Evolutionary conservation across 2,888 invertebrate genomes (phyloP), one percentile per base, ranked within the genome.

Genomic region (Clanis bilineata): DNA sequence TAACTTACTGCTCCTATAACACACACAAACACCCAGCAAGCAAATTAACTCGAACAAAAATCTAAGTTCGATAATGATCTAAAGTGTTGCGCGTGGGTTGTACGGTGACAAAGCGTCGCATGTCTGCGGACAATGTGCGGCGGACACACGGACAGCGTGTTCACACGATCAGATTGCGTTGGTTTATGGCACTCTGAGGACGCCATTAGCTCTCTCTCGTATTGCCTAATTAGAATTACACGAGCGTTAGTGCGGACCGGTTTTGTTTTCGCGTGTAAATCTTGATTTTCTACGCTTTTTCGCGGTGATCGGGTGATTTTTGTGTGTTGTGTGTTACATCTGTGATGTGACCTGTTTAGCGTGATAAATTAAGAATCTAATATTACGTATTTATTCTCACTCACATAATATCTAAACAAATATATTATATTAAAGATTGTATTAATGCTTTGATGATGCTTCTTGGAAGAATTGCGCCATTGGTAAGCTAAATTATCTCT

Each of bases 151-250:
- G 84, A 80, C 83, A 82, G 67, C 81, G 86, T 88, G 90, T 90
- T 88, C 90, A 90, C 90, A 90, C 86, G 85, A 90, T 90, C 91
- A 83, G 91, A 91, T 91, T 88, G 85, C 74, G 77, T 73, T 85
- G 82, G 76, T 89, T 88, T 89, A 89, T 86, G 82, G 88, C 83
- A 80, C 78, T 80, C 79, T 73, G 69, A 68, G 73, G 71, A 75
- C 70, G 77, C 86, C 90, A 90, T 90, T 91, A 90, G 88, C 80
- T 79, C 75, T 75, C 80, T 82, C 82, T 81, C 81, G 85, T 82
- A 88, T 88, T 88, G 88, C 88, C 91, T 91, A 90, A 91, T 91
- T 91, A 91, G 89, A 90, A 88, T 85, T 86, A 88, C 87, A 84
- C 76, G 83, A 75, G 65, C 69, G 71, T 70, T 72, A 71, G 70